Conservation (phyloP, 2,797 vertebrate genomes). For the Nannoperca australis region DNA sequence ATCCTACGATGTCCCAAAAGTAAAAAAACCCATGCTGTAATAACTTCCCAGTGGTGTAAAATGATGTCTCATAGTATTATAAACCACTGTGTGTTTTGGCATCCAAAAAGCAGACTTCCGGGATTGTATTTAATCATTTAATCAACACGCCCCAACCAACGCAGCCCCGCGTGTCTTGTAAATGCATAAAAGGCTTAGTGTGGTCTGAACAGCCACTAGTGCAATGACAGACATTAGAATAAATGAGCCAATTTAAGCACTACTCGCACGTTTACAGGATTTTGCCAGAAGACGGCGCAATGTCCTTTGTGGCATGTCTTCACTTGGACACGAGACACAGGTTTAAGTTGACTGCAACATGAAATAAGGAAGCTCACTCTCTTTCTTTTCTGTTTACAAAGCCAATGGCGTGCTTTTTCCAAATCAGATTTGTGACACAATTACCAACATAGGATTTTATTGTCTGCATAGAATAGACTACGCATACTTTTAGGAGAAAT, state of each 20-base stretch:
- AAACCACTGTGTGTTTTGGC: neutral
- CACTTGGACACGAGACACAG: no score
- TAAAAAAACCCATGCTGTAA: no score
- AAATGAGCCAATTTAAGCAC: neutral
- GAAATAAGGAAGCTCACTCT: neutral
- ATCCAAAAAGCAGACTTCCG: neutral
- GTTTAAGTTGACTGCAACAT: neutral
- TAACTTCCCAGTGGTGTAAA: neutral
- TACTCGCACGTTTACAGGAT: neutral
- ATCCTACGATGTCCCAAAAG: no score
- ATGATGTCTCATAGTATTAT: neutral
- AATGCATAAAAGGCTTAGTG: neutral
- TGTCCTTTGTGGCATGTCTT: neutral
- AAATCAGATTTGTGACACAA: neutral
- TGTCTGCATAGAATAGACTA: neutral
- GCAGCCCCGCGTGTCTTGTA: neutral
- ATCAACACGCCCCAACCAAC: neutral
- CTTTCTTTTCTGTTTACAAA: neutral
- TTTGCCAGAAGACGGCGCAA: neutral
- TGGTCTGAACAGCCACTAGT: neutral
- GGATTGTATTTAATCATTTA: slow-evolving; percentile 9
- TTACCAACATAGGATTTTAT: neutral
- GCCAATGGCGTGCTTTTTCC: neutral
- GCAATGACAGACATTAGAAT: neutral
- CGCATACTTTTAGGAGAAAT: neutral